phyloP scores from a whole-genome alignment of 2,113 vertebrate genomes.

The Hippoglossus stenolepis region DNA sequence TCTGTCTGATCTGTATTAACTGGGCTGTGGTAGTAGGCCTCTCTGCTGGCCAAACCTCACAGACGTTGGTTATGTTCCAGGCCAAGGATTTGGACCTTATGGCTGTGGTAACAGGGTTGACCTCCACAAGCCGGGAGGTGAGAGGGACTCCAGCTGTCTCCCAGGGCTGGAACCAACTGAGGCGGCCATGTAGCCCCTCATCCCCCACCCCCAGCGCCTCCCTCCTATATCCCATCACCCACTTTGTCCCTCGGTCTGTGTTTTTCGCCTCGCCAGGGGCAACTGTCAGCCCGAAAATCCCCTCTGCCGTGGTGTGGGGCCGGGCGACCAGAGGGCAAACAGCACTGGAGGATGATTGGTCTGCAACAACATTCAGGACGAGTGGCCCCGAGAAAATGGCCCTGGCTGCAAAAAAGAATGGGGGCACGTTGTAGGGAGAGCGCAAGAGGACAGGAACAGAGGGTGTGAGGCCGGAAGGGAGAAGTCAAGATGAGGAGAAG shows the following conservation, averaged over 20 bases:
- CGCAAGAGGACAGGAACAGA: conserved; percentile 40
- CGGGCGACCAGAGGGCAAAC: conserved; percentile 73
- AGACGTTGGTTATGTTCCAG: conserved; percentile 53
- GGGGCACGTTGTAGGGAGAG: conserved; percentile 32
- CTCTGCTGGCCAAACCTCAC: conserved; percentile 23
- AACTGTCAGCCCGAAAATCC: conserved; percentile 74
- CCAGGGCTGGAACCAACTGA: conserved; percentile 62
- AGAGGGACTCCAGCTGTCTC: conserved; percentile 80
- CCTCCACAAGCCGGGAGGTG: conserved; percentile 67
- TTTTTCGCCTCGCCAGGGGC: conserved; percentile 66
- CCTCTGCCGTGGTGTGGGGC: conserved; percentile 63
- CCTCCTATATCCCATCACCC: conserved; percentile 48
- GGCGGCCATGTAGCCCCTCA: conserved; percentile 21
- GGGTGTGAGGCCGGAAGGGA: conserved; percentile 42
- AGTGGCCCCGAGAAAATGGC: conserved; percentile 57
- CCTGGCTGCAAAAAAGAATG: conserved; percentile 40
- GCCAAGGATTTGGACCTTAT: conserved; percentile 56
- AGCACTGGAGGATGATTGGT: conserved; percentile 58
- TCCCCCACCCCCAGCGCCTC: background rate
- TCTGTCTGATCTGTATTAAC: conserved; percentile 20
- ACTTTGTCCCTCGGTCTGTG: conserved; percentile 62
- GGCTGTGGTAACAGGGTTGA: conserved; percentile 49
- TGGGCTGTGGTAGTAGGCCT: conserved; percentile 1
- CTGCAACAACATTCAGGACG: conserved; percentile 59
- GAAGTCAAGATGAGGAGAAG: conserved; percentile 52